Percentiles rank a stretch among this genome's conserved stretches.
phyloP scores from a whole-genome alignment of 2,797 vertebrate species.

The Gymnodraco acuticeps region DNA sequence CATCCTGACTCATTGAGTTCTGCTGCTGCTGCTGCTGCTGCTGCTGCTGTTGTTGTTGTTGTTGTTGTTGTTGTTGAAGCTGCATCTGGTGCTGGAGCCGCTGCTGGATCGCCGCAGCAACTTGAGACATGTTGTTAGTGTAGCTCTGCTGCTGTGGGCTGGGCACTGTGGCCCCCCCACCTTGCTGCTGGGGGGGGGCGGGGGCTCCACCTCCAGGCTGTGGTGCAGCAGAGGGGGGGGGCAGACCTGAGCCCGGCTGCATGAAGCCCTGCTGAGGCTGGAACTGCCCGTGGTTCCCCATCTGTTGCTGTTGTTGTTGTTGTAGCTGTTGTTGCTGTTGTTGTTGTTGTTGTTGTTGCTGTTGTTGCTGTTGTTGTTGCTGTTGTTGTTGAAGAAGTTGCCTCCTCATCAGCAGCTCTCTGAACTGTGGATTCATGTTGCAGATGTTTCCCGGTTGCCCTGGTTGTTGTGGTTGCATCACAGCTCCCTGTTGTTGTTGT shows the following conservation, averaged over 20 bases:
- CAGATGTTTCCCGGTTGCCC: conserved; percentile 90
- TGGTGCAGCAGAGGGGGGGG: conserved; percentile 73
- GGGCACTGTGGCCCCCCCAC: conserved; percentile 73
- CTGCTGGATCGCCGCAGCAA: conserved; percentile 85
- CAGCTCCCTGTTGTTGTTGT: conserved; percentile 80
- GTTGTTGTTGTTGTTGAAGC: conserved; percentile 81
- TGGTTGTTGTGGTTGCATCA: conserved; percentile 72
- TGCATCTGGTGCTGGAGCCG: conserved; percentile 88
- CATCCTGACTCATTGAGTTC: conserved; percentile 83
- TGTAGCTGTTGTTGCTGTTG: conserved; percentile 81
- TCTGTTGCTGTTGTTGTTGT: conserved; percentile 89
- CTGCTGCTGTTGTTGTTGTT: conserved; percentile 62
- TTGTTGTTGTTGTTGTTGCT: conserved; percentile 60
- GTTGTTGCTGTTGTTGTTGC: conserved; percentile 79
- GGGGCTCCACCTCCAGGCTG: conserved; percentile 73
- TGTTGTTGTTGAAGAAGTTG: conserved; percentile 84
- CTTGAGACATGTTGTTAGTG: conserved; percentile 81
- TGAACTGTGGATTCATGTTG: conserved; percentile 90
- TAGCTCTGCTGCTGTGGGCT: conserved; percentile 81
- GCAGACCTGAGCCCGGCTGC: conserved; percentile 77
- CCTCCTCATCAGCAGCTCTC: conserved; percentile 90
- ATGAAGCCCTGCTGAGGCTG: conserved; percentile 85
- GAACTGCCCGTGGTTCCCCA: conserved; percentile 93
- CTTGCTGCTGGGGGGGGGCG: conserved; percentile 86
- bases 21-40: conserved; percentile 77